phyloP scores from a whole-genome alignment of 2,888 invertebrate genomes.

The Druceiella hillmani region DNA sequence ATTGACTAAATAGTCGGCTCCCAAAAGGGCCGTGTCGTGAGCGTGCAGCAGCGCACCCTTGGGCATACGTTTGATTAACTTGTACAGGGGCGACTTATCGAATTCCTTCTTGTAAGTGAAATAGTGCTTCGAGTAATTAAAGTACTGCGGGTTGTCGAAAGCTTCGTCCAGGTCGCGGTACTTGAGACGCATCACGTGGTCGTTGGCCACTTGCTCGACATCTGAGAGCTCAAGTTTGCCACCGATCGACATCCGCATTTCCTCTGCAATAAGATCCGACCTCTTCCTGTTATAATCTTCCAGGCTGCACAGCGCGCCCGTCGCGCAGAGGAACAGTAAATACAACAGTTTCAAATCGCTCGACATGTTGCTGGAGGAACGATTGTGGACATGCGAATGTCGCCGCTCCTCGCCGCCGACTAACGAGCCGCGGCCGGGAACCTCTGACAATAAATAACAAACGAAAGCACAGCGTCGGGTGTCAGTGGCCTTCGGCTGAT shows the following conservation, averaged over 20 bases:
- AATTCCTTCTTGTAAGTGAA: slow-evolving; percentile 56
- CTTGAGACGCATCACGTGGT: slow-evolving; percentile 55
- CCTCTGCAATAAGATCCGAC: too few species aligned
- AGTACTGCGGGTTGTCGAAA: slow-evolving; percentile 49
- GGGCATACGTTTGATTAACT: slow-evolving; percentile 62
- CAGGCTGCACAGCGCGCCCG: too few species aligned
- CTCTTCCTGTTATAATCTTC: too few species aligned
- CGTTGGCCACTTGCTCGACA: slow-evolving; percentile 50
- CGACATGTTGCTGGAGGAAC: too few species aligned
- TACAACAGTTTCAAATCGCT: too few species aligned
- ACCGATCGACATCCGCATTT: slow-evolving; percentile 46
- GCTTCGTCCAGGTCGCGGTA: slow-evolving; percentile 49
- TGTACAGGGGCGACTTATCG: slow-evolving; percentile 57
- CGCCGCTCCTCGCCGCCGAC: too few species aligned
- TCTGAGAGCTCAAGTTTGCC: slow-evolving; percentile 41
- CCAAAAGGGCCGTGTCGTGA: slow-evolving; percentile 61
- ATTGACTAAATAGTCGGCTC: slow-evolving; percentile 56
- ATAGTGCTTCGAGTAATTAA: slow-evolving; percentile 61
- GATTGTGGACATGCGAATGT: too few species aligned
- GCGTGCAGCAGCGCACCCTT: slow-evolving; percentile 70
- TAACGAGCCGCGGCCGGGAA: too few species aligned
- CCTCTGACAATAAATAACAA: too few species aligned
- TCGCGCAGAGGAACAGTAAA: too few species aligned
- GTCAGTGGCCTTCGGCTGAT: too few species aligned
- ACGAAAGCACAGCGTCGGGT: too few species aligned